Conservation (phyloP, 2,113 vertebrate species). For the Menura novaehollandiae region DNA sequence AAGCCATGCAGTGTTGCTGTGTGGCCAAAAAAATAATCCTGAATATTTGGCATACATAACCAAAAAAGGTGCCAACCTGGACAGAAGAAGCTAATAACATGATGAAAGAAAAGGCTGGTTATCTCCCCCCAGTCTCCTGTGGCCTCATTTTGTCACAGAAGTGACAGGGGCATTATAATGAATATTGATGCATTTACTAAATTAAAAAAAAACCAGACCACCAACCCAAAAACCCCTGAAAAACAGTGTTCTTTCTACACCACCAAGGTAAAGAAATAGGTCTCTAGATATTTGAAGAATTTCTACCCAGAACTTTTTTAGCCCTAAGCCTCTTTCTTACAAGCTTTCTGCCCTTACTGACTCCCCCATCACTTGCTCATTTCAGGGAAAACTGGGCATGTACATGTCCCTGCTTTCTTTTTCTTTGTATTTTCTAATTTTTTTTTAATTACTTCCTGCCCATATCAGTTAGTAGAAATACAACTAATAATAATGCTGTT, state of each 20-base stretch:
- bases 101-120: not conserved
- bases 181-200: not conserved
- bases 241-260: not conserved
- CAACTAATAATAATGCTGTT: not conserved
- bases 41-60: not conserved
- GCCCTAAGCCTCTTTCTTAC: not conserved
- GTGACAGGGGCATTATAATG: not conserved
- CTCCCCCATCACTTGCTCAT: not conserved
- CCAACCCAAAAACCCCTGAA: not conserved
- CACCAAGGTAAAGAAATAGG: not conserved
- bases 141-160: not conserved
- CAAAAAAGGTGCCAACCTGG: not conserved
- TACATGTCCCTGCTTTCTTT: rapidly evolving
- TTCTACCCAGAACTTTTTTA: not conserved
- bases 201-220: not conserved
- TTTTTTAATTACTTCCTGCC: not conserved
- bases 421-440: not conserved
- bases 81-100: not conserved
- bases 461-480: not conserved
- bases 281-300: not conserved
- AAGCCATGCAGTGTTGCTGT: not conserved
- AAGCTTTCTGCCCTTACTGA: not conserved
- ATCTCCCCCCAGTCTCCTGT: not conserved
- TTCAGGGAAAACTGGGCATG: not conserved
- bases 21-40: not conserved